Conservation (phyloP, 2,797 vertebrate species). For the Hybognathus amarus region DNA sequence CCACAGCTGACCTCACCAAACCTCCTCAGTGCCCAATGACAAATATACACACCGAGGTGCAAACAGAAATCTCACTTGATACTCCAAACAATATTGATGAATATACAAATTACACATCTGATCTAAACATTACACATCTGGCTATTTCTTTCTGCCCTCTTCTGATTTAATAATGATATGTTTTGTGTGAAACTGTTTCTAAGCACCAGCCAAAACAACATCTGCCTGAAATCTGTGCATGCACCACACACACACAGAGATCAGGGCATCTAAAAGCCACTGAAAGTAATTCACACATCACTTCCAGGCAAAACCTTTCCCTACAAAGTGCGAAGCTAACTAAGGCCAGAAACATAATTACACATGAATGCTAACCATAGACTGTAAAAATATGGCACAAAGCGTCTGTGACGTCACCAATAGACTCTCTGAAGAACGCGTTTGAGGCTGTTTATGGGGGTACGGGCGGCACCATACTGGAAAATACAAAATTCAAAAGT, state of each 20-base stretch:
- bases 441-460: too few species aligned
- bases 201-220: constrained; percentile 29
- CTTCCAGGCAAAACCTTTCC: constrained; percentile 3
- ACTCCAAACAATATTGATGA: constrained; percentile 29
- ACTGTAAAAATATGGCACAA: too few species aligned
- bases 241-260: neutral
- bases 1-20: constrained; percentile 24
- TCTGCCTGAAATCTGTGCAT: constrained; percentile 29
- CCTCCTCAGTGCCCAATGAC: neutral
- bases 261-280: neutral
- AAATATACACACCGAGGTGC: neutral
- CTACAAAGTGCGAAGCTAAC: neutral
- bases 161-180: constrained; percentile 39
- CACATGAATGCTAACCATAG: neutral
- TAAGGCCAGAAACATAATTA: neutral
- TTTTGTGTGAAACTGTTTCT: constrained; percentile 28
- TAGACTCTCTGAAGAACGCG: too few species aligned
- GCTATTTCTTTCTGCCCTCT: constrained; percentile 11
- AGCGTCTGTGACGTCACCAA: too few species aligned
- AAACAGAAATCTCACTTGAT: neutral
- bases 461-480: too few species aligned
- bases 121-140: constrained; percentile 15
- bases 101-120: constrained; percentile 32
- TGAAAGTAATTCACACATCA: neutral
- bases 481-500: too few species aligned